Conservation (phyloP, 2,888 invertebrate species). For the Loripinus fragilis region DNA sequence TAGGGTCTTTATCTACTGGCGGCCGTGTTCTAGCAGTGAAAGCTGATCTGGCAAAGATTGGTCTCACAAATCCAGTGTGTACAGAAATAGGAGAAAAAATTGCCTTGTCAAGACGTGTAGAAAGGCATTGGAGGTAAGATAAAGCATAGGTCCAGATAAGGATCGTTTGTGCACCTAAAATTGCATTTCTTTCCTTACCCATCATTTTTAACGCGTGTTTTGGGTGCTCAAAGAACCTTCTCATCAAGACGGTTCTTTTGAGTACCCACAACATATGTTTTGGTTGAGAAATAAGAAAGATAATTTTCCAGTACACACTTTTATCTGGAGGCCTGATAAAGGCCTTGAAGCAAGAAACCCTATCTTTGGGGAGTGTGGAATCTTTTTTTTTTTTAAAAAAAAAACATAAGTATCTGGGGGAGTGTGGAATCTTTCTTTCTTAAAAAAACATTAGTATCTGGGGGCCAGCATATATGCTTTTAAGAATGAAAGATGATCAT, state of each 20-base stretch:
- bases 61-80: conserved; percentile 98
- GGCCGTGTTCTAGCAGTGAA: conserved; percentile 97
- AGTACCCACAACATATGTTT: no score
- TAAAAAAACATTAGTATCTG: not conserved
- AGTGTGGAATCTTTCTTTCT: not conserved
- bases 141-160: no score
- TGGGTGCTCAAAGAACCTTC: no score
- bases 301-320: no score
- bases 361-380: not conserved
- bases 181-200: no score
- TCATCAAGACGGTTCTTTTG: no score
- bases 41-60: conserved; percentile 98
- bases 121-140: conserved; percentile 99
- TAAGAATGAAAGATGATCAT: no score
- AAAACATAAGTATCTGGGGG: not conserved
- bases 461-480: not conserved
- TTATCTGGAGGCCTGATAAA: no score
- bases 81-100: conserved; percentile 99
- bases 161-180: no score
- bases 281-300: no score
- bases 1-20: conserved; percentile 99
- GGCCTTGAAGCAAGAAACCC: no score
- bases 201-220: no score
- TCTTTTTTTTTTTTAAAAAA: not conserved
- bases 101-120: conserved; percentile 98